phyloP scores from a whole-genome alignment of 2,888 invertebrate genomes.

The Elmis aenea region DNA sequence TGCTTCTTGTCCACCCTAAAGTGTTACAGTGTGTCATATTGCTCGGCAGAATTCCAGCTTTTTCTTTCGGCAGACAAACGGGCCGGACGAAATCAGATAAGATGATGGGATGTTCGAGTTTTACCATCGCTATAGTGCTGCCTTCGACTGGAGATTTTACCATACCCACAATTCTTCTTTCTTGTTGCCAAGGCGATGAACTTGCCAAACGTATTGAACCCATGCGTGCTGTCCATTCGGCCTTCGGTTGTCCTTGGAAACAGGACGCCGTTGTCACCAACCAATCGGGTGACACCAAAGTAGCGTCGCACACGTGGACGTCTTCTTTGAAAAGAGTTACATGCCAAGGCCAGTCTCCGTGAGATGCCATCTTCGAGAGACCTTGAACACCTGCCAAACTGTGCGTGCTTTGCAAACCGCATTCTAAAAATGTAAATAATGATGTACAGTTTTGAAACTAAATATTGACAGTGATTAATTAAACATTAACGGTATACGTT shows the following conservation, averaged over 20 bases:
- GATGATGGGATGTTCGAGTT: constrained; percentile 68
- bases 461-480: too few relatives aligned
- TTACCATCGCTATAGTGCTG: constrained; percentile 75
- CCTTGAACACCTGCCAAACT: constrained; percentile 28
- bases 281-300: constrained; percentile 77
- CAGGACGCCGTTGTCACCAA: constrained; percentile 83
- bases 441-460: too few relatives aligned
- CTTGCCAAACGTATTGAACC: constrained; percentile 73
- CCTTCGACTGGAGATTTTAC: constrained; percentile 86
- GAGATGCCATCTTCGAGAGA: constrained; percentile 66
- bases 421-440: constrained; percentile 32
- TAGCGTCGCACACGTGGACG: constrained; percentile 84
- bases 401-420: constrained; percentile 42
- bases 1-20: constrained; percentile 79
- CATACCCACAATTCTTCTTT: constrained; percentile 78
- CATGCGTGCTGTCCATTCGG: constrained; percentile 79
- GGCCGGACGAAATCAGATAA: constrained; percentile 81
- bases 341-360: constrained; percentile 93
- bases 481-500: too few relatives aligned
- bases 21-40: constrained; percentile 66
- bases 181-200: constrained; percentile 83
- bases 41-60: constrained; percentile 30
- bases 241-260: constrained; percentile 79
- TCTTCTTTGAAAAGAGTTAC: constrained; percentile 77
- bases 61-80: constrained; percentile 68